Base-by-base conservation (phyloP, 2,888 invertebrate genomes). In the Nezara viridula region DNA sequence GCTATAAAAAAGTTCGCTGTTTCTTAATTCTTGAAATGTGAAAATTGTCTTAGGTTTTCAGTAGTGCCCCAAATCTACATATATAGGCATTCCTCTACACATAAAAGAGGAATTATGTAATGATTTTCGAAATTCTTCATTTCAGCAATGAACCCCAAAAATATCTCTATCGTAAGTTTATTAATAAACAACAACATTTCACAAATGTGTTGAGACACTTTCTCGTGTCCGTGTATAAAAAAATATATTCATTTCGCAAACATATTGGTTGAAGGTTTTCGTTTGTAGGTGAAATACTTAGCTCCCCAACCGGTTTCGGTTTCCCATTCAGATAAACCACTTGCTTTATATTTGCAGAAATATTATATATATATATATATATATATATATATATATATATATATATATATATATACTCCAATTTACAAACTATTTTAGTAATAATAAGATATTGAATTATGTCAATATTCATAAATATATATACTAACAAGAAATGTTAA, bases 221-320 rank as follows among this genome's bases (percentile, higher is more conserved):
- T 44, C n/a, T 44, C 44, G 24, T 44, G 44, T 81, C 40, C 24
- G 81, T 32, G 44, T n/a, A 21, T 81, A n/a, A 40, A 44, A 81
- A 81, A 44, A 81, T 44, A 81, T 44, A 81, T 44, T 44, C 4
- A n/a, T 44, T 40, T 81, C 44, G 44, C n/a, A 44, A 81, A 81
- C 44, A 47, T 44, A 81, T 40, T 81, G 81, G 44, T 44, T 81
- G 81, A 81, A 81, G 44, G 81, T 81, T 81, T 44, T 81, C 81
- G 44, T 44, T 81, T 44, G 81, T 81, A 47, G 81, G 81, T 81
- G 81, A 81, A 81, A 81, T 81, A 81, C 81, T 81, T 10, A 81
- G n/a, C 24, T 44, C 0, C 10, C 44, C 2, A 77, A 81, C 81
- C 81, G 81, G 81, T 81, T 81, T 47, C 16, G n/a, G 81, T 44